A percentile compares a stretch with the other conserved stretches of the same genome.
phyloP scores from a whole-genome alignment of 2,113 vertebrate genomes.

The Caretta caretta region DNA sequence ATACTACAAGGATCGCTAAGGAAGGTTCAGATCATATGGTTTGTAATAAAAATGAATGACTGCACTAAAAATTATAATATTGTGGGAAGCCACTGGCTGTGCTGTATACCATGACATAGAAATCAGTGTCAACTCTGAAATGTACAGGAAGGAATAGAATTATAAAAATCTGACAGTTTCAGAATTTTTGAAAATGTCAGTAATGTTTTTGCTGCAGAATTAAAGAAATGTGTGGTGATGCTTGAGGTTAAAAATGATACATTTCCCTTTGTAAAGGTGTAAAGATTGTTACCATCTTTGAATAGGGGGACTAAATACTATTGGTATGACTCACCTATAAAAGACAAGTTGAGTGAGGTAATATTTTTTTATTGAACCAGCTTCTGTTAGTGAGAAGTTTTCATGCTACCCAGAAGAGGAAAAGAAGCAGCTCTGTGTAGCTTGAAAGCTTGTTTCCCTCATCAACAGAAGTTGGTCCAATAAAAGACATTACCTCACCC shows the following conservation, averaged over 20 bases:
- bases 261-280: not conserved
- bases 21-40: not conserved
- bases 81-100: not conserved
- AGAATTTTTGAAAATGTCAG: slow-evolving; percentile 29
- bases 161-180: slow-evolving; percentile 10
- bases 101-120: not conserved
- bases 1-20: not conserved
- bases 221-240: slow-evolving; percentile 12
- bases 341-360: no score
- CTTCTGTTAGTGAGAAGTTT: no score
- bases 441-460: no score
- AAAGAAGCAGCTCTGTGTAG: no score
- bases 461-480: no score
- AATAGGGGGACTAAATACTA: no score
- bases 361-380: no score
- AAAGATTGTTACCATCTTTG: not conserved
- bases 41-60: not conserved
- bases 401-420: no score
- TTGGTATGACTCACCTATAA: no score
- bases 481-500: no score
- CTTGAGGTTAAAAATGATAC: slow-evolving; percentile 13
- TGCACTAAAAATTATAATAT: slow-evolving; percentile 1
- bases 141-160: slow-evolving; percentile 23
- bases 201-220: not conserved
- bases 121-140: slow-evolving; percentile 22